Evolutionary conservation across 64 coral and sea anemone genomes (phyloP).

Genomic region (Dendrophyllia cribrosa): DNA sequence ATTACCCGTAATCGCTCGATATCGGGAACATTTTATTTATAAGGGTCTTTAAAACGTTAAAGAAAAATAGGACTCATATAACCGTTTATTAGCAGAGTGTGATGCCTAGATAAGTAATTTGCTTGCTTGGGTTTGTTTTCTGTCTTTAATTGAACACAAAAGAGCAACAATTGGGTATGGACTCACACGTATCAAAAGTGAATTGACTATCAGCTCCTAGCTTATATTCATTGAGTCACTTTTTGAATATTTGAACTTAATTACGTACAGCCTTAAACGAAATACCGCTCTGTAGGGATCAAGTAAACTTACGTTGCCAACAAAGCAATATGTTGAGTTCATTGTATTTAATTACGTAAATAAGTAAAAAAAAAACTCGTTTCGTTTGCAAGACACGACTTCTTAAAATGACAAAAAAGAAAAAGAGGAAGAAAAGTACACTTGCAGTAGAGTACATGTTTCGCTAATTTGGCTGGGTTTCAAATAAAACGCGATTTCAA

Average conservation of each 20-base stretch:
- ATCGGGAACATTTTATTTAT: no score
- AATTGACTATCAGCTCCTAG: no score
- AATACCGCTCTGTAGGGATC: constrained; percentile 16
- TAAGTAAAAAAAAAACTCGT: not conserved
- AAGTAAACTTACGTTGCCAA: not conserved
- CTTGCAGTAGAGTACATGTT: not conserved
- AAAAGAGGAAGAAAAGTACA: not conserved
- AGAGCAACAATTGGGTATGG: not conserved
- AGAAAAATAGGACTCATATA: no score
- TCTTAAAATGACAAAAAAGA: not conserved
- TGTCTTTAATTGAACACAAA: not conserved
- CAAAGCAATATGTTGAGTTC: not conserved
- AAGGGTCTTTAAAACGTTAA: no score
- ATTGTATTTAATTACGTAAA: constrained; percentile 16
- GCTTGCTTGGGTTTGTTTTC: not conserved
- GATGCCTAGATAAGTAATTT: no score
- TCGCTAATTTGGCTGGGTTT: not conserved
- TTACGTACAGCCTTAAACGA: not conserved
- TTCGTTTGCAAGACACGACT: not conserved
- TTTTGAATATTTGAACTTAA: not conserved
- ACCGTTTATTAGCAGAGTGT: no score
- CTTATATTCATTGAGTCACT: no score
- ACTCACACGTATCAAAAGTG: not conserved
- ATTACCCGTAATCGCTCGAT: no score
- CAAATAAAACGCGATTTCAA: not conserved